Evolutionary conservation across 2,888 invertebrate species (phyloP).

Genomic region (Drosophila mimetica): DNA sequence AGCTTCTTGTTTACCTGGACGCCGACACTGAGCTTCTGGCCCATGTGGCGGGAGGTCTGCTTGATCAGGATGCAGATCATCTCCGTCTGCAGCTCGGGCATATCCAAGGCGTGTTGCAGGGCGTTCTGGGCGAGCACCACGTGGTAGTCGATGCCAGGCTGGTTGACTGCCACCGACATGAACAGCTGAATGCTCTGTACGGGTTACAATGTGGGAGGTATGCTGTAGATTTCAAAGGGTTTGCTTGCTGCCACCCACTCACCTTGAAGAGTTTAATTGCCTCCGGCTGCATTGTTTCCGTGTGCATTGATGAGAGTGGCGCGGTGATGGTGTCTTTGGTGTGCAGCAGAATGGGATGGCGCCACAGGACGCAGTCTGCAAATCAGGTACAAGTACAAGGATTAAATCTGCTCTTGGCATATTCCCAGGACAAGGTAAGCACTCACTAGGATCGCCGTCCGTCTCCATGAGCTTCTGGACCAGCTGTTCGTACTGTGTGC

Average conservation of each 20-base stretch:
- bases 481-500: slow-evolving; percentile 98
- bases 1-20: slow-evolving; percentile 92
- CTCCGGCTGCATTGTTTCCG: slow-evolving; percentile 94
- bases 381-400: not conserved
- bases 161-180: slow-evolving; percentile 97
- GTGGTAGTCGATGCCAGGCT: slow-evolving; percentile 98
- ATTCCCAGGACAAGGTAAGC: not conserved
- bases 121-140: slow-evolving; percentile 98
- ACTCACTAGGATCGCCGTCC: slow-evolving; percentile 95
- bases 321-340: slow-evolving; percentile 95
- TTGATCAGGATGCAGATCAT: slow-evolving; percentile 95
- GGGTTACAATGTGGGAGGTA: not conserved
- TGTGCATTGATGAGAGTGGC: slow-evolving; percentile 95
- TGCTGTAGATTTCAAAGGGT: too few species aligned
- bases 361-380: slow-evolving; percentile 94
- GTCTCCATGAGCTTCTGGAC: slow-evolving; percentile 98
- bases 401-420: not conserved
- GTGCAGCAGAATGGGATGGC: slow-evolving; percentile 95
- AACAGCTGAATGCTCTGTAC: slow-evolving; percentile 96
- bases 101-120: slow-evolving; percentile 95
- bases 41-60: slow-evolving; percentile 95
- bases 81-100: slow-evolving; percentile 96
- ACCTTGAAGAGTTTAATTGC: slow-evolving; percentile 97
- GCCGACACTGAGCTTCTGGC: slow-evolving; percentile 91
- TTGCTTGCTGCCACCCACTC: not conserved